Evolutionary conservation across 2,888 invertebrate genomes (phyloP), one percentile per base, ranked within the genome.

Genomic region (Meteorus colon): DNA sequence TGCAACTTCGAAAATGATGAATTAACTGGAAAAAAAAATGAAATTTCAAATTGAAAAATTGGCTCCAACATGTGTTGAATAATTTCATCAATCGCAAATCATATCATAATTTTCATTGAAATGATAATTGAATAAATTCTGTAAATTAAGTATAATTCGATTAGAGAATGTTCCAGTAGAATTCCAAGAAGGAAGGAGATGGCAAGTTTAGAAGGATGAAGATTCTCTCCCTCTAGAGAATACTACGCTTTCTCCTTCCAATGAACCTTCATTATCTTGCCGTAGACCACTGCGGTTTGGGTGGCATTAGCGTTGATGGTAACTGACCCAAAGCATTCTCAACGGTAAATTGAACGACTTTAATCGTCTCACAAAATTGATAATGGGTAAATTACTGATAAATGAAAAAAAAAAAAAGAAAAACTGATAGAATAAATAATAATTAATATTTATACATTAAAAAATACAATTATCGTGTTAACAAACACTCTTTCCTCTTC

Each of bases 251-350:
- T 55, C 71, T 70, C 62, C 66, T 73, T 81, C 83, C 84, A 86
- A 85, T 87, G 87, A 87, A 88, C 86, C 86, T 88, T 88, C 86
- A 87, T 89, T 88, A 88, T 85, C 86, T 88, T 88, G 86, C 84
- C 84, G 85, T 81, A 71, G 81, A 55, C 81, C 82, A 75, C 82
- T 83, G 84, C 84, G 83, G 84, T 82, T 84, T 84, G 83, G 77
- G 82, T 80, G 78, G 80, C 84, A 87, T 88, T 88, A 88, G 86
- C 83, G 85, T 85, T 84, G 82, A 83, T 82, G 82, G 83, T 86
- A 85, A 86, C 85, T 84, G 86, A 84, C 83, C 86, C 82, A 86
- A 87, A 55, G 84, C 84, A 84, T 85, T 85, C 84, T 82, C 84
- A 84, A 80, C 81, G 84, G 84, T 85, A 86, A 88, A 89, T 87